phyloP scores from a whole-genome alignment of 2,113 vertebrate species.

The Stigmatopora argus region DNA sequence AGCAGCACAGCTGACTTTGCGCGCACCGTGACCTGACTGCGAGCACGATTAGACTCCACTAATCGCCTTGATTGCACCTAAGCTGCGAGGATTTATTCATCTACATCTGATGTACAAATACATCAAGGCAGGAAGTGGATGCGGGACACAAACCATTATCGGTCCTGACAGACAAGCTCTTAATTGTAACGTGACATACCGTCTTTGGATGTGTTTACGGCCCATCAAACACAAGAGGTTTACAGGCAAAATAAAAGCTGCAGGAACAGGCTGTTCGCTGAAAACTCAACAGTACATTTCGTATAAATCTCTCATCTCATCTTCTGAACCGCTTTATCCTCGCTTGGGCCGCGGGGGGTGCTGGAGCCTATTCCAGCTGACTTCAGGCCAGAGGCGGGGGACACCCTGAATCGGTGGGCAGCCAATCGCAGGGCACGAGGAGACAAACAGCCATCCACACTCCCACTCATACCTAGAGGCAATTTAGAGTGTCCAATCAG shows the following conservation, averaged over 20 bases:
- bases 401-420: too few species aligned
- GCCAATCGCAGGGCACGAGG: too few species aligned
- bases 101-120: constrained; percentile 21
- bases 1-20: constrained; percentile 1
- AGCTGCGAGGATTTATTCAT: constrained; percentile 29
- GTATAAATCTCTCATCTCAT: too few species aligned
- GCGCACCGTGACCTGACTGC: constrained; percentile 19
- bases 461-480: too few species aligned
- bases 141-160: constrained; percentile 34
- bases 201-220: constrained; percentile 46
- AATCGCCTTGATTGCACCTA: constrained; percentile 22
- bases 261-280: too few species aligned
- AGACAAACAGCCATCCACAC: too few species aligned
- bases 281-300: too few species aligned
- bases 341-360: too few species aligned
- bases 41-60: constrained; percentile 18
- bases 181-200: constrained; percentile 56
- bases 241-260: constrained; percentile 8
- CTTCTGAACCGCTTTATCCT: too few species aligned
- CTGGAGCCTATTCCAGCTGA: too few species aligned
- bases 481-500: too few species aligned
- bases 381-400: too few species aligned
- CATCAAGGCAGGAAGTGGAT: constrained; percentile 10
- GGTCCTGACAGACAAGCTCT: constrained; percentile 52
- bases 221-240: constrained; percentile 39